These are phyloP conservation scores for Pseudochirops cupreus DNA, from an alignment of 2,797 vertebrate species.

Conservation along the genomic window DNA sequence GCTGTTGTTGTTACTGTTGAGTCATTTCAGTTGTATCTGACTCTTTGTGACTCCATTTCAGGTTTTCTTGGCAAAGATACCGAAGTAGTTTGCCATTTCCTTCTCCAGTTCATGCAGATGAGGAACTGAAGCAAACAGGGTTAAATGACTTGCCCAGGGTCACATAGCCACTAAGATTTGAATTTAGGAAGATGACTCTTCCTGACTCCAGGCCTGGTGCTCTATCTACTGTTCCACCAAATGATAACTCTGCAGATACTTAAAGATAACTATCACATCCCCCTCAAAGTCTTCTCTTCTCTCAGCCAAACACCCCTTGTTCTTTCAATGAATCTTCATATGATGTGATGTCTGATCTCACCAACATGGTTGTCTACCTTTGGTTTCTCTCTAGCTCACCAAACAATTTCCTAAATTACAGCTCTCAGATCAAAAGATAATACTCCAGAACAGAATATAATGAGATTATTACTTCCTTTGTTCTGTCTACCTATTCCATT, in stretches of 20 bases:
- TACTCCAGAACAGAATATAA: background rate
- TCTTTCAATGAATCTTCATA: background rate
- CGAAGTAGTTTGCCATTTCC: background rate
- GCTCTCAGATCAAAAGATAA: background rate
- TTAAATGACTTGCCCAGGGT: background rate
- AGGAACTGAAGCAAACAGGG: background rate
- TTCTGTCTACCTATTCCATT: background rate
- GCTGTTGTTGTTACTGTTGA: background rate
- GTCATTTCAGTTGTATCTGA: background rate
- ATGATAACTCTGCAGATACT: background rate
- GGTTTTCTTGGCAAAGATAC: background rate
- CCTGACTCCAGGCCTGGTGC: background rate
- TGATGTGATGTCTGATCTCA: background rate
- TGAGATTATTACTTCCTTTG: background rate
- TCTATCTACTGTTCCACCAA: background rate
- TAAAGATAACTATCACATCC: background rate
- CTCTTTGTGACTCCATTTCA: background rate
- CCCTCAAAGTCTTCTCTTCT: background rate
- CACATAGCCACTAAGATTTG: background rate
- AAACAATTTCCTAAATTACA: background rate
- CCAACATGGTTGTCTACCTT: background rate
- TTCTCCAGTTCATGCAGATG: background rate
- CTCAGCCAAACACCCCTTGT: background rate
- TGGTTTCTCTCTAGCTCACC: background rate
- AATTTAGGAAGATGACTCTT: background rate